A percentile compares a stretch with the other conserved stretches of the same genome.
phyloP scores from a whole-genome alignment of 1,140 invertebrate species.

The Neodiprion fabricii region DNA sequence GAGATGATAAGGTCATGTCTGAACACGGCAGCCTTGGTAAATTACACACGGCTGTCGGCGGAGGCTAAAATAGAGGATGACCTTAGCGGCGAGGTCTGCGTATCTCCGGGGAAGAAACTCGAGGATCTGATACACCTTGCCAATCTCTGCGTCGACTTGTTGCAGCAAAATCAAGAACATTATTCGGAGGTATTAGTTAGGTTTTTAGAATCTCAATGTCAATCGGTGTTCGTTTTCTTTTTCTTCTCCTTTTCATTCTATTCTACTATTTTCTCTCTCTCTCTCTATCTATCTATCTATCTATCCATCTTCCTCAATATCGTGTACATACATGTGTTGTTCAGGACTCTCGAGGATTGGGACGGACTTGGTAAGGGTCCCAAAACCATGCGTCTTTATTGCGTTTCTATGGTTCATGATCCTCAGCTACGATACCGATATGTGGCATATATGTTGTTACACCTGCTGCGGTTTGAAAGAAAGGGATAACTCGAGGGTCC shows the following conservation, averaged over 20 bases:
- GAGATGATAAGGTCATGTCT: conserved; percentile 95
- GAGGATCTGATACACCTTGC: conserved; percentile 97
- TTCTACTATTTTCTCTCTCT: conserved; percentile 34
- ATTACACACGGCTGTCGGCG: conserved; percentile 94
- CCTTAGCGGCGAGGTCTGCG: conserved; percentile 80
- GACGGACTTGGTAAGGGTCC: conserved; percentile 49
- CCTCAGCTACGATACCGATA: no score
- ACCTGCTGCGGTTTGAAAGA: not conserved
- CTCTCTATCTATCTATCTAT: no score
- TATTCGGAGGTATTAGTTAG: conserved; percentile 93
- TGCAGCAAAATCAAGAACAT: conserved; percentile 99
- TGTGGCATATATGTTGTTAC: no score
- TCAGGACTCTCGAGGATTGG: conserved; percentile 51
- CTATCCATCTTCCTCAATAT: conserved; percentile 38
- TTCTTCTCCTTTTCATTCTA: conserved; percentile 21
- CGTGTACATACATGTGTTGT: conserved; percentile 42
- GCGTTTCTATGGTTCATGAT: no score
- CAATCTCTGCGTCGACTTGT: conserved; percentile 96
- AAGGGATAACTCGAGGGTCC: conserved; percentile 56
- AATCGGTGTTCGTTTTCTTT: conserved; percentile 19
- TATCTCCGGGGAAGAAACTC: conserved; percentile 86
- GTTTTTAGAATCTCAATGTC: conserved; percentile 55
- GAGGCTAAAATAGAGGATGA: conserved; percentile 98
- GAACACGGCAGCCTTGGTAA: conserved; percentile 97
- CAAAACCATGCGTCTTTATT: not conserved